A percentile compares a stretch with the other conserved stretches of the same genome.
phyloP scores from a whole-genome alignment of 2,888 invertebrate species.

The Drosophila pegasa region DNA sequence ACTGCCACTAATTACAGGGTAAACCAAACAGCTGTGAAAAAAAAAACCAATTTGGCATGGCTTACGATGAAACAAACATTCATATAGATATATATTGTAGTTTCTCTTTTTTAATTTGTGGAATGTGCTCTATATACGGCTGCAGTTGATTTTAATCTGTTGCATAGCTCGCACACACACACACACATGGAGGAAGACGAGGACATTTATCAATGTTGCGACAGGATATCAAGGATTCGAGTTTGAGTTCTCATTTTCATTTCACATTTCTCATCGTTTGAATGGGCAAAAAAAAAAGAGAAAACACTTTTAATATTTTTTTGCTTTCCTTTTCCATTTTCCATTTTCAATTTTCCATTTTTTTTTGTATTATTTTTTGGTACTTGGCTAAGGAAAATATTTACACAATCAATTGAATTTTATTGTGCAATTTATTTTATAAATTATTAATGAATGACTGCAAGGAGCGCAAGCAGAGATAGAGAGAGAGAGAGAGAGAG shows the following conservation, averaged over 20 bases:
- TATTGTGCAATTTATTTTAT: conserved; percentile 71
- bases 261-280: conserved; percentile 32
- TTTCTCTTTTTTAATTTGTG: conserved; percentile 13
- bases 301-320: conserved; percentile 22
- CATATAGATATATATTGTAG: background rate
- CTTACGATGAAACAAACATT: background rate
- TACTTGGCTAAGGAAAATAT: conserved; percentile 63
- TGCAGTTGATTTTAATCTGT: conserved; percentile 48
- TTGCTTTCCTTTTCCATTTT: background rate
- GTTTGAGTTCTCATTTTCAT: conserved; percentile 32
- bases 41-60: conserved; percentile 30
- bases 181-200: conserved; percentile 17
- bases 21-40: conserved; percentile 8
- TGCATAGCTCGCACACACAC: conserved; percentile 14
- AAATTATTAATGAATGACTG: conserved; percentile 72
- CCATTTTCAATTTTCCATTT: conserved; percentile 2
- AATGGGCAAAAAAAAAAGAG: background rate
- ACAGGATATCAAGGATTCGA: conserved; percentile 43
- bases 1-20: background rate
- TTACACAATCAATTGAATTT: conserved; percentile 79
- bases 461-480: background rate
- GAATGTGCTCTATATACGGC: background rate
- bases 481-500: background rate
- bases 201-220: conserved; percentile 68
- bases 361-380: conserved; percentile 2